These are phyloP conservation scores for Procapra przewalskii DNA, from an alignment of 2,113 vertebrate species.

Conservation along the genomic window DNA sequence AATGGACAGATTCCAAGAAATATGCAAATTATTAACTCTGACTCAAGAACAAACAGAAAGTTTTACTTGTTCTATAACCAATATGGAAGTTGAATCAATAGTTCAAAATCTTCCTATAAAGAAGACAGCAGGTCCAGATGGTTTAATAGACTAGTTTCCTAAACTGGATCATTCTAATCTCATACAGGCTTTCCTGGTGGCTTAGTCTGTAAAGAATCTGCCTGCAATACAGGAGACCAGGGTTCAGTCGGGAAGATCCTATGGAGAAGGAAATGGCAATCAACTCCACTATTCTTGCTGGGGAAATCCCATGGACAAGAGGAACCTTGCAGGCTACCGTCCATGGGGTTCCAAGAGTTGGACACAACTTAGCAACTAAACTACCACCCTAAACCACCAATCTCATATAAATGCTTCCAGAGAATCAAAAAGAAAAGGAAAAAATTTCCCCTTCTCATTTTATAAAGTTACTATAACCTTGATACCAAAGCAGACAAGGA, in stretches of 20 bases:
- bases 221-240: background rate
- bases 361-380: background rate
- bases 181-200: background rate
- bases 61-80: background rate
- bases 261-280: background rate
- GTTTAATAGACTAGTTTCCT: background rate
- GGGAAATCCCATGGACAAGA: background rate
- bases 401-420: background rate
- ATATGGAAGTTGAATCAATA: background rate
- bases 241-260: background rate
- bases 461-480: background rate
- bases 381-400: background rate
- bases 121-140: background rate
- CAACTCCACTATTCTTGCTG: background rate
- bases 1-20: slow-evolving; percentile 27
- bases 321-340: background rate
- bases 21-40: background rate
- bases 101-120: background rate
- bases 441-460: background rate
- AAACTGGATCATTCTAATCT: background rate
- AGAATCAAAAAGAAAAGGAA: background rate
- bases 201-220: background rate
- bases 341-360: background rate
- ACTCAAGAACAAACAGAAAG: background rate
- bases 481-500: background rate